phyloP scores from a whole-genome alignment of 2,113 vertebrate genomes.

The Macquaria ambigua region DNA sequence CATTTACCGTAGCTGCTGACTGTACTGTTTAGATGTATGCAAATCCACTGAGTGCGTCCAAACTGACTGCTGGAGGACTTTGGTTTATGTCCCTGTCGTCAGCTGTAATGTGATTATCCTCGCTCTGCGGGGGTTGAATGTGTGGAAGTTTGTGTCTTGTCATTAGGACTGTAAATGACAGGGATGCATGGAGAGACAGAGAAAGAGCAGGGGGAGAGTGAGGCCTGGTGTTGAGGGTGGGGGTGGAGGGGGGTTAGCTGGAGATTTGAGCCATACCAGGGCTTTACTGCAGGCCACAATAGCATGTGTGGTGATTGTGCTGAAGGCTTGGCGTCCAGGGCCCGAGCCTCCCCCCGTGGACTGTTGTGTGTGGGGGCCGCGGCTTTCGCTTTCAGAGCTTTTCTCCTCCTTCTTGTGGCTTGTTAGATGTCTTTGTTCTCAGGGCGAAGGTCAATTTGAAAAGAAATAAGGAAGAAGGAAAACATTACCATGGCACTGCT shows the following conservation, averaged over 20 bases:
- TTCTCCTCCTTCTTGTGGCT: slow-evolving; percentile 77
- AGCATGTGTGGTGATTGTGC: slow-evolving; percentile 82
- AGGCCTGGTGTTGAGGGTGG: slow-evolving; percentile 37
- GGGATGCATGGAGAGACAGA: slow-evolving; percentile 63
- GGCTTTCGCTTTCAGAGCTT: slow-evolving; percentile 72
- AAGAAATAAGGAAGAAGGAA: slow-evolving; percentile 56
- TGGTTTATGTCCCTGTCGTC: slow-evolving; percentile 59
- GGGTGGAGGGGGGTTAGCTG: slow-evolving; percentile 44
- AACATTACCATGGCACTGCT: slow-evolving; percentile 69
- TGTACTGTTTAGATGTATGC: slow-evolving; percentile 70
- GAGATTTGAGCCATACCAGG: slow-evolving; percentile 72
- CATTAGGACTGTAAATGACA: slow-evolving; percentile 80
- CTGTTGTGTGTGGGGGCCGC: slow-evolving; percentile 72
- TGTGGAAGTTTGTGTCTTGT: slow-evolving; percentile 78
- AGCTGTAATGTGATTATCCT: slow-evolving; percentile 71
- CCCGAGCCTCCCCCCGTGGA: slow-evolving; percentile 65
- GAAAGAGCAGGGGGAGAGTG: slow-evolving; percentile 34
- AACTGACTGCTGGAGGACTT: slow-evolving; percentile 42
- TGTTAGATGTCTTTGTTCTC: slow-evolving; percentile 77
- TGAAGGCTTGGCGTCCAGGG: slow-evolving; percentile 76
- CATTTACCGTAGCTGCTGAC: slow-evolving; percentile 54
- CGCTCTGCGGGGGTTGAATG: slow-evolving; percentile 61
- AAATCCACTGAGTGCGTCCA: slow-evolving; percentile 65
- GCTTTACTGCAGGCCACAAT: slow-evolving; percentile 79
- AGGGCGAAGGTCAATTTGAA: slow-evolving; percentile 73